phyloP scores from a whole-genome alignment of 92 coral and sea anemone genomes.

The Parazoanthus atlanticus region DNA sequence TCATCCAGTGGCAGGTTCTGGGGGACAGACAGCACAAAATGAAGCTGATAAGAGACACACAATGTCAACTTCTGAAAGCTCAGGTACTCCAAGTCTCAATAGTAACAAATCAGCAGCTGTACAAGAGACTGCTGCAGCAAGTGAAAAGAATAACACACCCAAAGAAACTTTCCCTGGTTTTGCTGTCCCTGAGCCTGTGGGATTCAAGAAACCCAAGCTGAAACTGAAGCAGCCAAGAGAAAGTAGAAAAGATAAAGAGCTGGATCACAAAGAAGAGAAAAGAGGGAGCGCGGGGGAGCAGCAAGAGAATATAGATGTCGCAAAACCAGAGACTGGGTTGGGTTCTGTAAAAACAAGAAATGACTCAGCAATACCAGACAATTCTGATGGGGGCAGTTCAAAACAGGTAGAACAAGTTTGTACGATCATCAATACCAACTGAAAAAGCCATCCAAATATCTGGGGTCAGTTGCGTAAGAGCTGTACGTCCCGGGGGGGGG shows the following conservation, averaged over 20 bases:
- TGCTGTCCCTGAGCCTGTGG: conserved; percentile 33
- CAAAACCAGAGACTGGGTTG: conserved; percentile 1
- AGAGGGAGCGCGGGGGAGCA: background rate
- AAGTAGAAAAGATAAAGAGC: background rate
- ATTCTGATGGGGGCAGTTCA: background rate
- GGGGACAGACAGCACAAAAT: background rate
- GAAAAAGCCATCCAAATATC: too few relatives aligned
- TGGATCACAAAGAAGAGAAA: conserved; percentile 6
- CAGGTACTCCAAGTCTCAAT: background rate
- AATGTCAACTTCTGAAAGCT: background rate
- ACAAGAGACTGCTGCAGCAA: background rate
- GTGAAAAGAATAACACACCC: conserved; percentile 12
- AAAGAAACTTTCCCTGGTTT: conserved; percentile 3
- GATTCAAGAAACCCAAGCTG: conserved; percentile 28
- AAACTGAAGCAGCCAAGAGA: background rate
- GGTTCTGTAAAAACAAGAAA: background rate
- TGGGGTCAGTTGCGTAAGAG: too few relatives aligned
- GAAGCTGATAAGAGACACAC: background rate
- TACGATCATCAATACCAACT: too few relatives aligned
- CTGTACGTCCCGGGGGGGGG: too few relatives aligned
- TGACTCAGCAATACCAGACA: background rate
- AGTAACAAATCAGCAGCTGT: background rate
- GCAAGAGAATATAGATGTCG: background rate
- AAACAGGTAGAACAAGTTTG: background rate
- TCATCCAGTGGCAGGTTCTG: background rate